Percentiles rank a stretch among this genome's conserved stretches.
Conservation (phyloP, 2,888 invertebrate genomes). For the Cerceris rybyensis region DNA sequence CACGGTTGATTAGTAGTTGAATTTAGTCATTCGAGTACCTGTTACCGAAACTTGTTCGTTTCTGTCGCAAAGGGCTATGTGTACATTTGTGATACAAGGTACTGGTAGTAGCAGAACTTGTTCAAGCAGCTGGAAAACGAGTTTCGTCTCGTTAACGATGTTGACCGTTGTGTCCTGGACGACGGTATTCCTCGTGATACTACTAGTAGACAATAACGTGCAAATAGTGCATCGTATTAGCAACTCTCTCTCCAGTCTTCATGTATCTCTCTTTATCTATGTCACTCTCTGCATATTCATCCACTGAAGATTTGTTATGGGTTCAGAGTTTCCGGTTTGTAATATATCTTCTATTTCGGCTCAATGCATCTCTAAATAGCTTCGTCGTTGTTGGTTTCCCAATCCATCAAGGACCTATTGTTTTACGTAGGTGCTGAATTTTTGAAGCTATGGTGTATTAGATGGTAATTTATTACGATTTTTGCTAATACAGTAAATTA, state of each 20-base stretch:
- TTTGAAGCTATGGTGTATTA: too few species aligned
- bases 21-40: conserved; percentile 32
- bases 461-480: too few species aligned
- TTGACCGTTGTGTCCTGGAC: conserved; percentile 29
- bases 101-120: conserved; percentile 28
- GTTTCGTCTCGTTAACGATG: conserved; percentile 42
- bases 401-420: too few species aligned
- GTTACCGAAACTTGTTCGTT: conserved; percentile 15
- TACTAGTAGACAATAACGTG: conserved; percentile 22
- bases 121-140: conserved; percentile 35
- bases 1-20: too few species aligned
- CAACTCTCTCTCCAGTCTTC: neutral
- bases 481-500: too few species aligned
- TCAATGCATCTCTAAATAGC: conserved; percentile 6
- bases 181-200: conserved; percentile 18
- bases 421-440: too few species aligned
- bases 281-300: conserved; percentile 19
- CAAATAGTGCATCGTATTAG: conserved; percentile 28
- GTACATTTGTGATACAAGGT: conserved; percentile 16
- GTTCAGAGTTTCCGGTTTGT: neutral
- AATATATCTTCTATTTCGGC: conserved; percentile 3
- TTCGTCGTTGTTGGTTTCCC: neutral
- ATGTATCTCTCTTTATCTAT: too few species aligned
- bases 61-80: conserved; percentile 7
- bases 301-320: conserved; percentile 2